Evolutionary conservation across 2,113 vertebrate genomes (phyloP).

Genomic region (Amphilophus citrinellus): DNA sequence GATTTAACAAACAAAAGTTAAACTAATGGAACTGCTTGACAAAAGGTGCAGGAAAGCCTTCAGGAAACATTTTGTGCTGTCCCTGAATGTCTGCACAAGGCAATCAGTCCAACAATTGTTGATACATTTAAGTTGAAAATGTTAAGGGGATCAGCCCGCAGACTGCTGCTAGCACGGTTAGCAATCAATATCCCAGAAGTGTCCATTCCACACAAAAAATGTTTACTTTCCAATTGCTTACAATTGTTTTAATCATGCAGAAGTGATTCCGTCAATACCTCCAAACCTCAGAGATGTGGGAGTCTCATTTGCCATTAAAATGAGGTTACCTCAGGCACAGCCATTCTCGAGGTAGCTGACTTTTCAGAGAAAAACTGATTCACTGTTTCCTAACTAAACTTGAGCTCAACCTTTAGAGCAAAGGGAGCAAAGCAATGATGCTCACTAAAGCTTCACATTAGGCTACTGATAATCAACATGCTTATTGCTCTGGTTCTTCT

Average conservation of each 20-base stretch:
- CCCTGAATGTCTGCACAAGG: neutral
- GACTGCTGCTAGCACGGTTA: neutral
- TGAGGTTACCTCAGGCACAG: neutral
- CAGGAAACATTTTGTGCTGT: neutral
- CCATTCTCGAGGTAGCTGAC: neutral
- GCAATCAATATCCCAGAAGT: neutral
- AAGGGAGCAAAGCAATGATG: neutral
- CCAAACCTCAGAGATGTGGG: neutral
- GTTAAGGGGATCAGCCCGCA: neutral
- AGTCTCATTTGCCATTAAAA: neutral
- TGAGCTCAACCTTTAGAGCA: conserved; percentile 7
- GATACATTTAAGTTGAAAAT: neutral
- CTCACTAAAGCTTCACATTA: neutral
- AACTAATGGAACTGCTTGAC: neutral
- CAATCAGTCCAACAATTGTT: neutral
- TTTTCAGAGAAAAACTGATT: conserved; percentile 1
- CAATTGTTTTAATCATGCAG: neutral
- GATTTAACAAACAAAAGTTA: neutral
- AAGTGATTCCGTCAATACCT: neutral
- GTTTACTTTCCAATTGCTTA: conserved; percentile 1
- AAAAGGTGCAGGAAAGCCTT: neutral
- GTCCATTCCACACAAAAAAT: conserved; percentile 1
- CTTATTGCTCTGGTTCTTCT: neutral
- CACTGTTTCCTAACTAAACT: conserved; percentile 10
- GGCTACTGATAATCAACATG: conserved; percentile 28